These are phyloP conservation scores for Nudaria mundana DNA, from an alignment of 2,888 invertebrate genomes.

Conservation along the genomic window DNA sequence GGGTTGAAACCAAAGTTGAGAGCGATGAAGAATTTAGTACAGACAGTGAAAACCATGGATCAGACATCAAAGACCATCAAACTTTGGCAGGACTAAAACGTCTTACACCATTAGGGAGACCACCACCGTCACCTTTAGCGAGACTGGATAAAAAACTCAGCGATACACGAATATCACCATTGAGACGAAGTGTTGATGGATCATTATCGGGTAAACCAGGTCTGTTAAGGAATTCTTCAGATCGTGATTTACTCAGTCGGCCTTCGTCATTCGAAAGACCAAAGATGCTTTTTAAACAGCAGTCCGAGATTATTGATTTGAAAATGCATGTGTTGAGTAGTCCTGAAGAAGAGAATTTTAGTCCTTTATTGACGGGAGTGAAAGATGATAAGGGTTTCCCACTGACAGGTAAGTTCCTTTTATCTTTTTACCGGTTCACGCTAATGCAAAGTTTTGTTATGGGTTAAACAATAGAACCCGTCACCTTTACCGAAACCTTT, in stretches of 20 bases:
- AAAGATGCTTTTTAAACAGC: constrained; percentile 67
- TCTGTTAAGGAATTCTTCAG: constrained; percentile 55
- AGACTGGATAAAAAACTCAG: constrained; percentile 62
- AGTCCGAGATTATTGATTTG: constrained; percentile 72
- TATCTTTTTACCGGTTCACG: no score
- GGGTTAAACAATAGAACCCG: no score
- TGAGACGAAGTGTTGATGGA: constrained; percentile 62
- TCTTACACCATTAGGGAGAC: constrained; percentile 60
- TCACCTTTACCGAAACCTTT: no score
- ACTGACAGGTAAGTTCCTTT: constrained; percentile 69
- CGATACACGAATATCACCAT: constrained; percentile 64
- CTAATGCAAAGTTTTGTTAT: no score
- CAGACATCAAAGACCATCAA: constrained; percentile 56
- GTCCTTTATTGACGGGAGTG: constrained; percentile 48
- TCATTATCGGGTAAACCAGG: constrained; percentile 54
- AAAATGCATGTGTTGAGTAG: constrained; percentile 68
- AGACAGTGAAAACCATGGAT: constrained; percentile 65
- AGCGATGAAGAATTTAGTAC: constrained; percentile 73
- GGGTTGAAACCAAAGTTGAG: constrained; percentile 77
- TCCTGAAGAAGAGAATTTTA: constrained; percentile 63
- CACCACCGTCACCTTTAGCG: constrained; percentile 59
- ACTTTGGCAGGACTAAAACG: constrained; percentile 45
- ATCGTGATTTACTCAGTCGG: constrained; percentile 54
- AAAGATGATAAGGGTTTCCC: constrained; percentile 71
- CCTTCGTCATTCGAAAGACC: constrained; percentile 61